Evolutionary conservation across 2,888 invertebrate species (phyloP).

Genomic region (Pammene fasciana): DNA sequence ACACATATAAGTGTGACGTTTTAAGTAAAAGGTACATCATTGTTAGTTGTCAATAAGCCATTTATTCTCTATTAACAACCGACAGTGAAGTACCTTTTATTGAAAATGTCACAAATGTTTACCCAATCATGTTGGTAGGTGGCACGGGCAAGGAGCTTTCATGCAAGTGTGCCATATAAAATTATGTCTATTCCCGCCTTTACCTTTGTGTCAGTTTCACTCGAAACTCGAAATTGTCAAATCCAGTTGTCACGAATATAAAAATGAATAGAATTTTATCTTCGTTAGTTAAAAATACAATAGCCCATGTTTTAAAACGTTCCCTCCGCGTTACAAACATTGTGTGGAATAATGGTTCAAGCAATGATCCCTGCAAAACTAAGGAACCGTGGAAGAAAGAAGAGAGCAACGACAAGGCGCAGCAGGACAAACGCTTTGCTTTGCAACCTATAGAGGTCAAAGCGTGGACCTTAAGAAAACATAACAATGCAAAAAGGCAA

Average conservation of each 20-base stretch:
- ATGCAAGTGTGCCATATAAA: no score
- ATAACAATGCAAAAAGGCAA: constrained; percentile 66
- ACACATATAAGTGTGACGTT: no score
- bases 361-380: neutral
- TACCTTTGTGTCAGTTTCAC: neutral
- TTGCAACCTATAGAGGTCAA: constrained; percentile 60
- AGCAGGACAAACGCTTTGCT: constrained; percentile 55
- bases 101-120: no score
- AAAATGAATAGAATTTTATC: constrained; percentile 35
- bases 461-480: constrained; percentile 61
- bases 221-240: neutral
- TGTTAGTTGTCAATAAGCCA: no score
- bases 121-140: no score
- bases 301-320: constrained; percentile 29
- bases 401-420: constrained; percentile 44
- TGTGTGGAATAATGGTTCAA: neutral
- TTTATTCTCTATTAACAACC: no score
- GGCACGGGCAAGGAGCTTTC: no score
- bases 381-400: constrained; percentile 2
- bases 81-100: no score
- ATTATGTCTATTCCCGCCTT: neutral
- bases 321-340: constrained; percentile 20
- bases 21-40: no score
- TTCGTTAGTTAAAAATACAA: constrained; percentile 28
- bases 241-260: neutral